phyloP scores from a whole-genome alignment of 2,888 invertebrate genomes.

The Atherix ibis region DNA sequence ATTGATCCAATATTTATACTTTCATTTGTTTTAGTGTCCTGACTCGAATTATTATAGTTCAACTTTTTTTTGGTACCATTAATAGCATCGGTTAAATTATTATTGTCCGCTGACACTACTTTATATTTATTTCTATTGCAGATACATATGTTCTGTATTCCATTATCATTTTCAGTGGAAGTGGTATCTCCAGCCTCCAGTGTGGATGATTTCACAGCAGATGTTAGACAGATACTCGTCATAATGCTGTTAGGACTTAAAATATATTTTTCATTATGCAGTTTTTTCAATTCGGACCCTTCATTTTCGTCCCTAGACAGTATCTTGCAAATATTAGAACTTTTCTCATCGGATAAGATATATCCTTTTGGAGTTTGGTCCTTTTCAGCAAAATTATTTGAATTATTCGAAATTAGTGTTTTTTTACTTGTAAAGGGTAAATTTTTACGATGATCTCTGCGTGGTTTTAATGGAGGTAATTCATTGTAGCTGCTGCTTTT shows the following conservation, averaged over 20 bases:
- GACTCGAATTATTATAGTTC: neutral
- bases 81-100: neutral
- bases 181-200: slow-evolving; percentile 3
- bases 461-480: slow-evolving; percentile 12
- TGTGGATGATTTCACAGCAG: slow-evolving; percentile 5
- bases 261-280: too few relatives aligned
- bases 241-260: too few relatives aligned
- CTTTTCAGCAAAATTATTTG: too few relatives aligned
- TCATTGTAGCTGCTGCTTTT: slow-evolving; percentile 12
- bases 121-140: neutral
- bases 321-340: too few relatives aligned
- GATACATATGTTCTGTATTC: too few relatives aligned
- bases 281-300: too few relatives aligned
- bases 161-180: neutral
- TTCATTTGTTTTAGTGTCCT: too few relatives aligned
- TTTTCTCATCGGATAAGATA: too few relatives aligned
- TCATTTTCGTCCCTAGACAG: too few relatives aligned
- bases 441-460: slow-evolving; percentile 7
- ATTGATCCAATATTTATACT: too few relatives aligned
- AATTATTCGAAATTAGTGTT: slow-evolving; percentile 10
- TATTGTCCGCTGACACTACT: neutral
- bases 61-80: neutral
- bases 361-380: too few relatives aligned
- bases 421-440: slow-evolving; percentile 2
- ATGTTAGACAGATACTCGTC: too few relatives aligned